Conservation (phyloP, 2,888 invertebrate genomes). For the Entomobrya multifasciata region DNA sequence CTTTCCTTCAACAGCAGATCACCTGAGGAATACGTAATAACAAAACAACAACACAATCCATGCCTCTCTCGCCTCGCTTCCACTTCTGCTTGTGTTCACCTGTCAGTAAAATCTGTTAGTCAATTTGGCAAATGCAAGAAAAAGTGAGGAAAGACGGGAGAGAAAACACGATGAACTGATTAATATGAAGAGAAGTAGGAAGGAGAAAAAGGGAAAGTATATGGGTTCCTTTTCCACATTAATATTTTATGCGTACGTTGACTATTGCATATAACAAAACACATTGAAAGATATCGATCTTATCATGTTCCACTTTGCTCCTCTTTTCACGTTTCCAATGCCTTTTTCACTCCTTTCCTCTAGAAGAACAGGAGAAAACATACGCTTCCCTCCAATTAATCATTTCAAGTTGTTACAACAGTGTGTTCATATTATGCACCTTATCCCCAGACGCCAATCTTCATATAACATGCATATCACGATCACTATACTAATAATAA, state of each 20-base stretch:
- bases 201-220: background rate
- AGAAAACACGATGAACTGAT: background rate
- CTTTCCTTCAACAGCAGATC: too few species aligned
- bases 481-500: too few species aligned
- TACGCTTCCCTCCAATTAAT: conserved; percentile 66
- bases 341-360: conserved; percentile 20
- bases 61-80: background rate
- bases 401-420: conserved; percentile 53
- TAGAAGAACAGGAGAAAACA: background rate
- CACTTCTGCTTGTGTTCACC: conserved; percentile 28
- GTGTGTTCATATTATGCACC: conserved; percentile 32
- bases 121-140: conserved; percentile 34
- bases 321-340: too few species aligned
- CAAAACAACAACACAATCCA: background rate
- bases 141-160: conserved; percentile 11
- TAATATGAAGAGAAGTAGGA: background rate
- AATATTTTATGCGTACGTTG: conserved; percentile 38
- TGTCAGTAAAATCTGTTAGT: conserved; percentile 60
- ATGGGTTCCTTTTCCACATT: too few species aligned
- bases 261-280: conserved; percentile 21
- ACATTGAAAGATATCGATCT: conserved; percentile 43
- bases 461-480: background rate
- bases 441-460: conserved; percentile 39
- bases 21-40: conserved; percentile 42
- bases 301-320: conserved; percentile 43